phyloP scores from a whole-genome alignment of 2,888 invertebrate genomes.

The Silvanus unidentatus region DNA sequence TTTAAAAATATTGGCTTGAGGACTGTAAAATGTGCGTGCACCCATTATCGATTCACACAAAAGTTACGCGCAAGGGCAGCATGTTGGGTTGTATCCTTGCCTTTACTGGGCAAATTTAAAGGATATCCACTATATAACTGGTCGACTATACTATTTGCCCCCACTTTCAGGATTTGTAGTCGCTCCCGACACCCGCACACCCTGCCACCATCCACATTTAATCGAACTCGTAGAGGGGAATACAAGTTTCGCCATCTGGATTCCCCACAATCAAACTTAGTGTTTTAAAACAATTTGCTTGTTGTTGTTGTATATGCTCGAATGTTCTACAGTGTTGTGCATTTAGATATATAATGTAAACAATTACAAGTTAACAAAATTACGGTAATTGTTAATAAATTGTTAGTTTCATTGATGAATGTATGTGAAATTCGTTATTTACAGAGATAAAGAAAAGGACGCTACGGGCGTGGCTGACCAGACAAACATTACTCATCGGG shows the following conservation, averaged over 20 bases:
- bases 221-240: slow-evolving; percentile 16
- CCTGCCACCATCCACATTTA: slow-evolving; percentile 17
- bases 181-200: slow-evolving; percentile 6
- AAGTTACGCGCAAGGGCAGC: slow-evolving; percentile 15
- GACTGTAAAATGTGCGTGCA: slow-evolving; percentile 16
- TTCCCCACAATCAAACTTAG: slow-evolving; percentile 21
- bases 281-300: slow-evolving; percentile 14
- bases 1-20: slow-evolving; percentile 18
- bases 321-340: slow-evolving; percentile 1
- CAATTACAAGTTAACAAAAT: background rate
- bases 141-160: slow-evolving; percentile 23
- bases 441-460: slow-evolving; percentile 22
- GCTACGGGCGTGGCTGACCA: slow-evolving; percentile 45
- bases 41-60: slow-evolving; percentile 21
- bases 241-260: slow-evolving; percentile 37
- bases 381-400: background rate
- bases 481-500: slow-evolving; percentile 43
- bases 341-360: background rate
- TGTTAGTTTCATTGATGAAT: slow-evolving; percentile 1
- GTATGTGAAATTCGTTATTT: slow-evolving; percentile 1
- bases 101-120: slow-evolving; percentile 8
- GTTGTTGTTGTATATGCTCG: background rate
- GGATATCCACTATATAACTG: slow-evolving; percentile 15
- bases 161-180: slow-evolving; percentile 12
- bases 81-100: slow-evolving; percentile 9